Evolutionary conservation across 2,113 vertebrate species (phyloP).

Genomic region (Porphyrio hochstetteri): DNA sequence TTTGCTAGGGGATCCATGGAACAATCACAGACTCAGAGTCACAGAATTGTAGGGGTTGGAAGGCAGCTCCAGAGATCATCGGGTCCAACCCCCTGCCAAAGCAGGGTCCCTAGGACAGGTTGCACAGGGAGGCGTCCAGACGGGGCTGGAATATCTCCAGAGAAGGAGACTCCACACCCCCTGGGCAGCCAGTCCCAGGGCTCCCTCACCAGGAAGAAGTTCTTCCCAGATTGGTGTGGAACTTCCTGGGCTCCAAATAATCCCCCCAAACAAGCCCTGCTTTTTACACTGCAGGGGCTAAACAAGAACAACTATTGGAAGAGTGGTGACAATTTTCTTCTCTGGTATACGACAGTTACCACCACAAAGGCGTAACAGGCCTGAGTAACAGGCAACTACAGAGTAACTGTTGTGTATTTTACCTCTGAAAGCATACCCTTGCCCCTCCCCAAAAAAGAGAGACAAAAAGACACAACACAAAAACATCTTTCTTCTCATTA

Average conservation of each 20-base stretch:
- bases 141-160: too few relatives aligned
- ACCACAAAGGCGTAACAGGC: too few relatives aligned
- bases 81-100: too few relatives aligned
- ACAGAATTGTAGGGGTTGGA: too few relatives aligned
- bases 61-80: too few relatives aligned
- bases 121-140: too few relatives aligned
- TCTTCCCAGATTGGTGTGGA: too few relatives aligned
- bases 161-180: too few relatives aligned
- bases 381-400: not conserved
- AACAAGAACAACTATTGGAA: not conserved
- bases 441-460: accelerated
- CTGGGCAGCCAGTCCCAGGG: too few relatives aligned
- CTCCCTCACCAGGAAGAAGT: too few relatives aligned
- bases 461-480: not conserved
- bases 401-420: not conserved
- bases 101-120: too few relatives aligned
- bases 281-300: not conserved
- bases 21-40: not conserved
- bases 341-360: not conserved
- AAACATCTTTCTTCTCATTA: not conserved
- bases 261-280: not conserved
- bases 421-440: not conserved
- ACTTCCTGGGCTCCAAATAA: too few relatives aligned
- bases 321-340: not conserved
- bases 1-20: not conserved